Conservation (phyloP, 2,113 vertebrate species). For the Phylloscopus whistleri region DNA sequence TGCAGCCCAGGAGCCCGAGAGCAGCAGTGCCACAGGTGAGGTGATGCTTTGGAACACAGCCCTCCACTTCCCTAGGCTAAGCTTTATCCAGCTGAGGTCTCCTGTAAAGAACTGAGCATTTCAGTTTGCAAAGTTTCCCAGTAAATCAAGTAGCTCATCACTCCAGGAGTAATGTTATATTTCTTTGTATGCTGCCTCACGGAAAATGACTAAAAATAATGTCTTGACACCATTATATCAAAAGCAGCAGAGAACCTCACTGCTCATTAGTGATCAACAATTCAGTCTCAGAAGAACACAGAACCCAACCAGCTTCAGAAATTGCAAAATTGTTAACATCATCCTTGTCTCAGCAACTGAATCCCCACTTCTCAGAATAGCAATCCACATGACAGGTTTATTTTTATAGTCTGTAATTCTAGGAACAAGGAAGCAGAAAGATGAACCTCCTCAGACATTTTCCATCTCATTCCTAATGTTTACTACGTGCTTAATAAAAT, state of each 20-base stretch:
- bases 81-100: background rate
- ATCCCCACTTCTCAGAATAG: conserved; percentile 46
- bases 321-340: conserved; percentile 25
- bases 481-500: conserved; percentile 12
- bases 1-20: background rate
- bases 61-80: background rate
- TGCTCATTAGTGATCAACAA: background rate
- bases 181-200: background rate
- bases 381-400: conserved; percentile 61
- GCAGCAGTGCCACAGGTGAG: background rate
- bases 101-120: background rate
- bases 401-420: conserved; percentile 63
- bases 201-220: conserved; percentile 25
- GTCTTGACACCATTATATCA: conserved; percentile 38
- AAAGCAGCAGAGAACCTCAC: background rate
- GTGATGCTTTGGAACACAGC: fast-evolving
- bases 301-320: conserved; percentile 4
- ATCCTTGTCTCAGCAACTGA: conserved; percentile 47
- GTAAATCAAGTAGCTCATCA: background rate
- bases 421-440: conserved; percentile 44
- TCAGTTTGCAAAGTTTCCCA: background rate
- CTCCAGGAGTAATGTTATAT: background rate
- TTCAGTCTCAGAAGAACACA: conserved; percentile 6
- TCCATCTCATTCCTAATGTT: conserved; percentile 21
- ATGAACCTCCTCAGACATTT: conserved; percentile 40